Conservation (phyloP, 2,113 vertebrate species). For the Oncorhynchus clarkii region DNA sequence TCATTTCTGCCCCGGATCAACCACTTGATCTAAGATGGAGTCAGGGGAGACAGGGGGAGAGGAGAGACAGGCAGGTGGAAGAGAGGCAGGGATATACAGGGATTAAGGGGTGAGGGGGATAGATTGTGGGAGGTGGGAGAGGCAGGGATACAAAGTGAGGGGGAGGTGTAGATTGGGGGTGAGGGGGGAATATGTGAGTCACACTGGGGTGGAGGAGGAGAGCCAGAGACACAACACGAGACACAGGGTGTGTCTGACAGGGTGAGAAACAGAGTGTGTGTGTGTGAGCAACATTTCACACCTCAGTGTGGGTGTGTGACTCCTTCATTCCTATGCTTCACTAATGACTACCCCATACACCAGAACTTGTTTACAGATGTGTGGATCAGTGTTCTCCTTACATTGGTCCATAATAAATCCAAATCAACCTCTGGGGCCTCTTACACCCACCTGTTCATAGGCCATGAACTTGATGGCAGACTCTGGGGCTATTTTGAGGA, state of each 20-base stretch:
- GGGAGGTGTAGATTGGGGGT: background rate
- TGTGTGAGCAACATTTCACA: background rate
- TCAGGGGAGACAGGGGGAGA: background rate
- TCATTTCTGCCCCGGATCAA: slow-evolving; percentile 75
- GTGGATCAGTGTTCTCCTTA: too few relatives aligned
- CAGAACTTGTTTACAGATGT: too few relatives aligned
- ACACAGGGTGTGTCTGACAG: slow-evolving; percentile 1
- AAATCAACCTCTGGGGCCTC: too few relatives aligned
- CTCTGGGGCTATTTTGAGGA: slow-evolving; percentile 86
- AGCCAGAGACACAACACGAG: background rate
- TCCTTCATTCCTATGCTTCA: background rate
- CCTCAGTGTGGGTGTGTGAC: background rate
- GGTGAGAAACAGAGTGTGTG: background rate
- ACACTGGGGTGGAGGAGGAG: background rate
- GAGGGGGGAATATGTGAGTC: background rate
- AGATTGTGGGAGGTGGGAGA: background rate
- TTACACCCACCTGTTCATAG: slow-evolving; percentile 77
- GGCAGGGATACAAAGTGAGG: slow-evolving; percentile 3
- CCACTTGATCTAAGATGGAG: slow-evolving; percentile 76
- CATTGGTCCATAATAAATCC: too few relatives aligned
- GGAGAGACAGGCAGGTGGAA: background rate
- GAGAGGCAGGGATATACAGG: background rate
- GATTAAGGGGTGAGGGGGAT: background rate
- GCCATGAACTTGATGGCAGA: slow-evolving; percentile 86
- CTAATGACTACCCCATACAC: background rate